phyloP scores from a whole-genome alignment of 2,888 invertebrate genomes.

The Ennomos erosarius region DNA sequence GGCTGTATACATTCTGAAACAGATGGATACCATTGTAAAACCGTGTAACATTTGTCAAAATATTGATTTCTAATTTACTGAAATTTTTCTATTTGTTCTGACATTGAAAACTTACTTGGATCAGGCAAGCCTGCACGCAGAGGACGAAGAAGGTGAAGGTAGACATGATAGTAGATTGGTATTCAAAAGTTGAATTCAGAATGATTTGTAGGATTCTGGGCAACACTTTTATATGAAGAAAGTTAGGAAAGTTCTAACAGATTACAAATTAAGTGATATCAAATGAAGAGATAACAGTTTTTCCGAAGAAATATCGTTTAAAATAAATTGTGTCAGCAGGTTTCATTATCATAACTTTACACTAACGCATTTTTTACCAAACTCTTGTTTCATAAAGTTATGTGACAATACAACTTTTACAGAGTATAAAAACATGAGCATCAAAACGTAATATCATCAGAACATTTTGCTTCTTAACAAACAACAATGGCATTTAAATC shows the following conservation, averaged over 20 bases:
- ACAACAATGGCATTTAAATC: not conserved
- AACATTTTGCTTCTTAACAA: not conserved
- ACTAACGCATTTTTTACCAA: not conserved
- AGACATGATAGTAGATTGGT: not conserved
- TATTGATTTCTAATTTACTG: too few species aligned
- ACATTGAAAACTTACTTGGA: too few species aligned
- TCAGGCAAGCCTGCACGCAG: not conserved
- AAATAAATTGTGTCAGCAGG: not conserved
- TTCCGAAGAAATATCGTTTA: too few species aligned
- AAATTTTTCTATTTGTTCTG: too few species aligned
- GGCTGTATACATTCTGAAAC: slow-evolving; percentile 15
- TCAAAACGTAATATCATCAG: not conserved
- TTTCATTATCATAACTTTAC: not conserved
- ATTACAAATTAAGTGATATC: too few species aligned
- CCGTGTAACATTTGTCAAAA: too few species aligned
- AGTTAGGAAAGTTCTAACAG: not conserved
- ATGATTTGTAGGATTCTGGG: slow-evolving; percentile 1
- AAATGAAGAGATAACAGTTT: not conserved
- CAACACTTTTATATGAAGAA: not conserved
- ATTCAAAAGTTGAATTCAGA: slow-evolving; percentile 7
- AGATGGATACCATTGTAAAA: not conserved
- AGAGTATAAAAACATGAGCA: not conserved
- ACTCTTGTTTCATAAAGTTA: not conserved
- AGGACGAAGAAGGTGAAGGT: not conserved
- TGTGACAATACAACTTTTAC: not conserved